phyloP scores from a whole-genome alignment of 2,888 invertebrate species.

The Ectemnius continuus region DNA sequence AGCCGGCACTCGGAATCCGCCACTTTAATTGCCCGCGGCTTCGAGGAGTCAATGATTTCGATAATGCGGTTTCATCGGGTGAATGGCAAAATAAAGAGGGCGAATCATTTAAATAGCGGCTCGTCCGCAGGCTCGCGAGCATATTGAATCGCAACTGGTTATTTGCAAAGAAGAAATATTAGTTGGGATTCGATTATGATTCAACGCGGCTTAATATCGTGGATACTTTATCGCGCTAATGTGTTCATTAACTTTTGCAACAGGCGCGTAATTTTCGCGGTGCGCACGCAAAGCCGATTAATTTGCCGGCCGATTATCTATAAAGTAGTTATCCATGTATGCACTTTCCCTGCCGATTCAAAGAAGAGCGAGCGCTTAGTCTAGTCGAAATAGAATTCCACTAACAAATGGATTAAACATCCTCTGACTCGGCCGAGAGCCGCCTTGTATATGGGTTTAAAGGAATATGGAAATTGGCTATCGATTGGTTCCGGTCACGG shows the following conservation, averaged over 20 bases:
- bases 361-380: conserved; percentile 1
- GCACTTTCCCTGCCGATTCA: neutral
- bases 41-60: conserved; percentile 34
- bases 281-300: neutral
- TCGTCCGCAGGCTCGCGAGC: conserved; percentile 8
- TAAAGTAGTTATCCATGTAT: too few species aligned
- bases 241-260: conserved; percentile 53
- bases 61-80: conserved; percentile 3
- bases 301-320: neutral
- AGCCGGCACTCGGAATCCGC: neutral
- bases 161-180: conserved; percentile 59
- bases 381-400: neutral
- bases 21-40: neutral
- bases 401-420: neutral
- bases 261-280: conserved; percentile 29
- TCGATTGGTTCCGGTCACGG: conserved; percentile 45
- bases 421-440: neutral
- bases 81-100: conserved; percentile 41
- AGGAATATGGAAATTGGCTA: conserved; percentile 54
- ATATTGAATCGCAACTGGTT: conserved; percentile 49
- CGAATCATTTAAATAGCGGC: conserved; percentile 37
- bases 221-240: conserved; percentile 51
- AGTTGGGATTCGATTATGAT: conserved; percentile 48
- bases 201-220: conserved; percentile 49
- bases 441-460: conserved; percentile 32